These are phyloP conservation scores for Typhlichthys eigenmanni DNA, from an alignment of 2,797 vertebrate genomes.

Conservation along the genomic window DNA sequence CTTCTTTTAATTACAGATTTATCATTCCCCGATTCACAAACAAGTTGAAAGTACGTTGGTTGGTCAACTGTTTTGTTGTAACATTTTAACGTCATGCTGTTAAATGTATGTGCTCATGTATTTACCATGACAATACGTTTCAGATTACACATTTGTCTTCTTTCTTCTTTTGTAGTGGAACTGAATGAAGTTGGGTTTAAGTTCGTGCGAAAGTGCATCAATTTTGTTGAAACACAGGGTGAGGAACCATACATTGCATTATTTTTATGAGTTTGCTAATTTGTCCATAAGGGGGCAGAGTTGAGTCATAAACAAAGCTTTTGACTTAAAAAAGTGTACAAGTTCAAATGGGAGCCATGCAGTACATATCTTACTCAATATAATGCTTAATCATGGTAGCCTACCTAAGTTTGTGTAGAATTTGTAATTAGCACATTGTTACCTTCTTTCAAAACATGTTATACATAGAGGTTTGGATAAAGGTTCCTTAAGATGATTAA, in stretches of 20 bases:
- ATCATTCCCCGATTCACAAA: conserved; percentile 96
- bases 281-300: conserved; percentile 54
- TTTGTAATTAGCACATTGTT: conserved; percentile 12
- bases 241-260: conserved; percentile 30
- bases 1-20: conserved; percentile 84
- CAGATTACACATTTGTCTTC: conserved; percentile 2
- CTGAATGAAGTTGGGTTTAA: conserved; percentile 94
- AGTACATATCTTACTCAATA: background rate
- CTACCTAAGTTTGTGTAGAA: conserved; percentile 15
- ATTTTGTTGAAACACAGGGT: conserved; percentile 92
- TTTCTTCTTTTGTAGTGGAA: conserved; percentile 82
- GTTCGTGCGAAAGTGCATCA: conserved; percentile 95
- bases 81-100: background rate
- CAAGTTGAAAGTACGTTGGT: conserved; percentile 61
- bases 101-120: background rate
- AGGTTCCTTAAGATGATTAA: background rate
- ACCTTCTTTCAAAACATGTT: background rate
- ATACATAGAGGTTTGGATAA: background rate
- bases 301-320: conserved; percentile 34
- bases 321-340: background rate
- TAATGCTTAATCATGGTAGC: background rate
- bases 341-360: conserved; percentile 6
- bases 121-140: background rate
- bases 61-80: background rate
- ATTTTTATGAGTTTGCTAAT: conserved; percentile 2